Percentiles rank a stretch among this genome's conserved stretches.
Conservation (phyloP, 2,797 vertebrate genomes). For the Eupleurogrammus muticus region DNA sequence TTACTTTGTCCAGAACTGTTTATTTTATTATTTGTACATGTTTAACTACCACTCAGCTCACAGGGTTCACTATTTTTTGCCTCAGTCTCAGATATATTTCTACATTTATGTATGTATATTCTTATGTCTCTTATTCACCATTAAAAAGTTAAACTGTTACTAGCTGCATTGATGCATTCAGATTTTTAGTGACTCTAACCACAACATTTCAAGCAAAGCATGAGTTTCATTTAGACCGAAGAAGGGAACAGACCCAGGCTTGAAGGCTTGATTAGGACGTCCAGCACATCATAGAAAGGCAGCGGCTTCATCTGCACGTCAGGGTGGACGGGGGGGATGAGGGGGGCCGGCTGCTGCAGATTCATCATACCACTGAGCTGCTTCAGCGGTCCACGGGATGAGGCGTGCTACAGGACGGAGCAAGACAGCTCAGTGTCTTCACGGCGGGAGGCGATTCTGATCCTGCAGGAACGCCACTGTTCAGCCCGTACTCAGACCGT, state of each 20-base stretch:
- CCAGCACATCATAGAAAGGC: slow-evolving; percentile 96
- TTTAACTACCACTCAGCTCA: no score
- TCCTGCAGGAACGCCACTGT: neutral
- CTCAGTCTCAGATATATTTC: no score
- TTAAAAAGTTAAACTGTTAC: no score
- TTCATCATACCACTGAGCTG: slow-evolving; percentile 82
- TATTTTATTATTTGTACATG: no score
- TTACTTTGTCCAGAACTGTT: no score
- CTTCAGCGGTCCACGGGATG: slow-evolving; percentile 34
- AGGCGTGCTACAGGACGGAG: slow-evolving; percentile 70
- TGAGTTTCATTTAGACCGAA: neutral
- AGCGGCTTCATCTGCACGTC: slow-evolving; percentile 96
- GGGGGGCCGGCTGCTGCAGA: slow-evolving; percentile 90
- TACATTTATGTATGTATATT: no score
- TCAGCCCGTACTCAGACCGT: no score
- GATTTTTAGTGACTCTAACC: no score
- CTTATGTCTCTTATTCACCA: no score
- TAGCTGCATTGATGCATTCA: no score
- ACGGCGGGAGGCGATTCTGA: neutral
- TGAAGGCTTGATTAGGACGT: slow-evolving; percentile 96
- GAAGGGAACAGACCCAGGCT: slow-evolving; percentile 89
- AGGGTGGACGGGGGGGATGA: slow-evolving; percentile 94
- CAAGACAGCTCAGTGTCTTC: neutral
- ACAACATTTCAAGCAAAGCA: no score
- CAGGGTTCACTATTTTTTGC: no score